Conservation (phyloP, 2,113 vertebrate species). For the Laticauda colubrina region DNA sequence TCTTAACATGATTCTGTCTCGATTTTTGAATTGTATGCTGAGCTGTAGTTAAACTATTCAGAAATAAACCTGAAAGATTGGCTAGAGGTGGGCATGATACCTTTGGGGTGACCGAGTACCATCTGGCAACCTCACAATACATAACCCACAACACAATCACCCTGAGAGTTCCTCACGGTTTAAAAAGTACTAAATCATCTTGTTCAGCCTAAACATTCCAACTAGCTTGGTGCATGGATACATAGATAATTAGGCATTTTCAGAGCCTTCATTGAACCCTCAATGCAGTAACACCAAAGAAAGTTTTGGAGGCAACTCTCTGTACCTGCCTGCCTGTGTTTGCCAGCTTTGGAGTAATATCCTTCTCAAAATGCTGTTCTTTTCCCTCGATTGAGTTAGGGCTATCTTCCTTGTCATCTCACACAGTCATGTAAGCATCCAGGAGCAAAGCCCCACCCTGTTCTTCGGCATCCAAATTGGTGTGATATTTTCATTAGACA, state of each 20-base stretch:
- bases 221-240: not conserved
- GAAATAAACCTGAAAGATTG: not conserved
- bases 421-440: not conserved
- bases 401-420: accelerated
- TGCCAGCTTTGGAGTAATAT: not conserved
- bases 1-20: not conserved
- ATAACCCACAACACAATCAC: not conserved
- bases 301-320: not conserved
- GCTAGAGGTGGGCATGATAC: not conserved
- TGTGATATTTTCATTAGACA: conserved; percentile 14
- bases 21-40: not conserved
- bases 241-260: not conserved
- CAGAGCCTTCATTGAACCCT: not conserved
- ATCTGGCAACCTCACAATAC: too few species aligned
- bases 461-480: accelerated
- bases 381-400: not conserved
- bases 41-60: not conserved
- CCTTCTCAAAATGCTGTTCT: not conserved
- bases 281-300: too few species aligned
- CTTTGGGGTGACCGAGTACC: not conserved
- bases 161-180: not conserved
- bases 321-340: accelerated
- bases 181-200: not conserved
- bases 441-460: not conserved
- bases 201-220: not conserved